Evolutionary conservation across 2,888 invertebrate genomes (phyloP).

Genomic region (Meta bourneti): DNA sequence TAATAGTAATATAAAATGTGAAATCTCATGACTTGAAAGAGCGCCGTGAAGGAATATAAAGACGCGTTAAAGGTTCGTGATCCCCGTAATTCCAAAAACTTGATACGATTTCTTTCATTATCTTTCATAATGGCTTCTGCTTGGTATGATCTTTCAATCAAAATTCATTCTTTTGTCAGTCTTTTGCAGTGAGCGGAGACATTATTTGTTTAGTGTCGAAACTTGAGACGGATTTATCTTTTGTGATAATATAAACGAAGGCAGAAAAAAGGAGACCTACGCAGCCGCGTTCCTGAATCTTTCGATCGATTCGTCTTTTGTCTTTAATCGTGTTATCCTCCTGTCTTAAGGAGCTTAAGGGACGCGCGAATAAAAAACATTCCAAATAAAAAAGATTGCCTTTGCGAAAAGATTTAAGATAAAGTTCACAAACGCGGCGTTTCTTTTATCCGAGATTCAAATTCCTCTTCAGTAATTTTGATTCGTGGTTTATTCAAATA

Average conservation of each 20-base stretch:
- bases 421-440: conserved; percentile 34
- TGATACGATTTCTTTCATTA: neutral
- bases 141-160: conserved; percentile 12
- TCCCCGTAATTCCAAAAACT: no score
- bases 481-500: conserved; percentile 53
- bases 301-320: conserved; percentile 55
- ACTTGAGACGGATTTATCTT: conserved; percentile 37
- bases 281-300: neutral
- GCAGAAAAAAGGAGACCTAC: neutral
- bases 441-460: conserved; percentile 37
- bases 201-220: conserved; percentile 35
- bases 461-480: conserved; percentile 46
- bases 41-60: no score
- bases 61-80: no score
- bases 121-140: neutral
- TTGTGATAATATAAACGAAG: neutral
- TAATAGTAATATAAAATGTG: no score
- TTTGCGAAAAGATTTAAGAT: conserved; percentile 22
- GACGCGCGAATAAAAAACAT: neutral
- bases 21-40: no score
- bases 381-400: conserved; percentile 10
- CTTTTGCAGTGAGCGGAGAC: neutral
- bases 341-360: conserved; percentile 50
- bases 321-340: conserved; percentile 58
- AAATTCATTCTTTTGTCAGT: conserved; percentile 21